Evolutionary conservation across 2,797 vertebrate species (phyloP), one percentile per base, ranked within the genome.

Genomic region (Forpus xanthops): DNA sequence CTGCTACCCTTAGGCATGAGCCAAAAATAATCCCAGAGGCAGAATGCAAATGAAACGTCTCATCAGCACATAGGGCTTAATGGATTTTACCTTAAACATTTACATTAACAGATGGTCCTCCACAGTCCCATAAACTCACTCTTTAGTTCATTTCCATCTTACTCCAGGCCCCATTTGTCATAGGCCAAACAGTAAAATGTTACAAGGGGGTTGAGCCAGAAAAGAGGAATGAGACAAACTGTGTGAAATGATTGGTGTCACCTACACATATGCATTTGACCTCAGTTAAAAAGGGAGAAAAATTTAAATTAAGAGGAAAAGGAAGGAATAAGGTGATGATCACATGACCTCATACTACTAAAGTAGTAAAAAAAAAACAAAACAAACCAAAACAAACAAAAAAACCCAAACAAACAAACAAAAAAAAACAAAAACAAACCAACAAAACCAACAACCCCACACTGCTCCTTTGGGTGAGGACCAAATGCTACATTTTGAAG

Each of bases 91-190:
- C 97, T 98, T 97, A 98, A 98, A 98, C 97, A 97, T 98, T 98
- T 98, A 98, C 97, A 97, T 97, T 98, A 98, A 98, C 96, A 98
- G 97, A 98, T 98, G 96, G 97, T 97, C 94, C 98, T 97, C 96
- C 1, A 14, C 90, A 97, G 98, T 95, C 96, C 97, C 93, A 98
- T 98, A 97, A 98, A 98, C 95, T 95, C 56, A 16, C 92, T 97
- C 95, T 94, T 82, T 83, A 97, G 96, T 97, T 98, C 93, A 96
- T 98, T 98, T 97, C 96, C 90, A 90, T 96, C 92, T 97, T 95
- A 87, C 91, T 97, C 93, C 90, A 91, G 94, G 92, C 49, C 86
- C 60, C 91, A 98, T 98, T 98, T 91, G 92, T 98, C 97, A 98
- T 68, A 41, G 33, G 80, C 39, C 6, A 1, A 90, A 94, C 84